Conservation (phyloP, 1,140 invertebrate species). For the Nilaparvata lugens region DNA sequence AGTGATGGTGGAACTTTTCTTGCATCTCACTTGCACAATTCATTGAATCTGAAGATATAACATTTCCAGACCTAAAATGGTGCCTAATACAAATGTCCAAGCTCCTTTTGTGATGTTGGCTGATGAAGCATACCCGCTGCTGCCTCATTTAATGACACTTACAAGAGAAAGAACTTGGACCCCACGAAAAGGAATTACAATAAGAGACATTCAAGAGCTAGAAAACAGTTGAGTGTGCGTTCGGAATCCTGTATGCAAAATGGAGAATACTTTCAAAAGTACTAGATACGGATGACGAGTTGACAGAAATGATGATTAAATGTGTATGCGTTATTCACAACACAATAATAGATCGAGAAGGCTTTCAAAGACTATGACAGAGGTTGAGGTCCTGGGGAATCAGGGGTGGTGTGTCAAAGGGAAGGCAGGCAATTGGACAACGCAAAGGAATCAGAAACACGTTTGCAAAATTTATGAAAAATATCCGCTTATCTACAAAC, state of each 20-base stretch:
- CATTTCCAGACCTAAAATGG: conserved; percentile 7
- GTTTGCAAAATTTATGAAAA: too few relatives aligned
- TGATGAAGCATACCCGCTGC: conserved; percentile 41
- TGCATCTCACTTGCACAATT: conserved; percentile 14
- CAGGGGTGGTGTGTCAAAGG: too few relatives aligned
- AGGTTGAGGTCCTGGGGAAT: too few relatives aligned
- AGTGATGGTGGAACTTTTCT: conserved; percentile 31
- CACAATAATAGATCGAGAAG: conserved; percentile 7
- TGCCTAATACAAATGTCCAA: conserved; percentile 11
- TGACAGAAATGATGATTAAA: conserved; percentile 6
- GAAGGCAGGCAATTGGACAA: too few relatives aligned
- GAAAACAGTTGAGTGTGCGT: conserved; percentile 16
- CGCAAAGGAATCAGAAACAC: too few relatives aligned
- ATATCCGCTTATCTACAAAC: too few relatives aligned
- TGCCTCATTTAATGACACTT: conserved; percentile 38
- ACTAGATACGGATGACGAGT: conserved; percentile 6
- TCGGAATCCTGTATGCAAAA: conserved; percentile 15
- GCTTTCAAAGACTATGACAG: conserved; percentile 15
- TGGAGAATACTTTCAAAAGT: conserved; percentile 9
- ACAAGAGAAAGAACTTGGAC: conserved; percentile 30
- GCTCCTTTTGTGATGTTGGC: conserved; percentile 13
- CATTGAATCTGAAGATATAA: conserved; percentile 3
- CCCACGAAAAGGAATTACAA: conserved; percentile 33
- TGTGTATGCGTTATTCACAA: conserved; percentile 9
- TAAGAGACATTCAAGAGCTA: conserved; percentile 31